Evolutionary conservation across 2,113 vertebrate genomes (phyloP).

Genomic region (Campylomormyrus tamandua): DNA sequence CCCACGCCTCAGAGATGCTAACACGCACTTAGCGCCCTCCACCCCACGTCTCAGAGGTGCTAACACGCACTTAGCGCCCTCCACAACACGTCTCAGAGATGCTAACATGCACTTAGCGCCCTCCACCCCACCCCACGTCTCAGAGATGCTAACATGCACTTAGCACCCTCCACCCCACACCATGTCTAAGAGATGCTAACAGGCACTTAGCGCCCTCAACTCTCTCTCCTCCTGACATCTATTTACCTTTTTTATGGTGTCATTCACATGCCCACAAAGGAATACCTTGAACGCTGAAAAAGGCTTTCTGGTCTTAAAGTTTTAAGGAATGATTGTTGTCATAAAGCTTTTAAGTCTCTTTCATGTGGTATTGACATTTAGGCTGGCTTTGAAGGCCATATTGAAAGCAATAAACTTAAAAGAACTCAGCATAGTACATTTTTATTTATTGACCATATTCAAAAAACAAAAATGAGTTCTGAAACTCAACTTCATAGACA

Average conservation of each 20-base stretch:
- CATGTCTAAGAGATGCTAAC: background rate
- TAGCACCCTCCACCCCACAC: background rate
- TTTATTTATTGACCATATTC: background rate
- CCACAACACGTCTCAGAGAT: background rate
- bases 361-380: constrained; percentile 18
- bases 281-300: background rate
- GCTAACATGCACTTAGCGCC: background rate
- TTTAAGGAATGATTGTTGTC: constrained; percentile 14
- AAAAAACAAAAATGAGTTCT: background rate
- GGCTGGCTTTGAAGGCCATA: background rate
- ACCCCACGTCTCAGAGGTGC: too few species aligned
- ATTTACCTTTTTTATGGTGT: background rate
- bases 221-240: background rate
- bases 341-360: constrained; percentile 19
- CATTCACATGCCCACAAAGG: constrained; percentile 17
- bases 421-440: background rate
- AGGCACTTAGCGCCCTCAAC: background rate
- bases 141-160: background rate
- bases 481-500: constrained; percentile 2
- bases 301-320: constrained; percentile 5
- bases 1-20: too few species aligned
- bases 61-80: background rate
- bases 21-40: too few species aligned
- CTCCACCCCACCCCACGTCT: too few species aligned
- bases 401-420: background rate